These are phyloP conservation scores for Papilio machaon DNA, from an alignment of 1,140 invertebrate species.

Conservation along the genomic window DNA sequence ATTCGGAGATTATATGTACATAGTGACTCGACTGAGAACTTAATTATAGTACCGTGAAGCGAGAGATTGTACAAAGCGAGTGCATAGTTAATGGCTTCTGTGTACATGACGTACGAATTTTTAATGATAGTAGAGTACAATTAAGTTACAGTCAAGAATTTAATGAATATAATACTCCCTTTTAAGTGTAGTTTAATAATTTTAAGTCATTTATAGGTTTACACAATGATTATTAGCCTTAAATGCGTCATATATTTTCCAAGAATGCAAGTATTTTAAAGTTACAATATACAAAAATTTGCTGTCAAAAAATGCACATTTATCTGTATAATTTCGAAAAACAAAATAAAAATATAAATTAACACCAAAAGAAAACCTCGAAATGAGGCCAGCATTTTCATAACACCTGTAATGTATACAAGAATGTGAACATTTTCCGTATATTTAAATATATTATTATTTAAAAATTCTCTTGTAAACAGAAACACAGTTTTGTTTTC, in stretches of 20 bases:
- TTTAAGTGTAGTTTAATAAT: background rate
- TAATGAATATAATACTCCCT: background rate
- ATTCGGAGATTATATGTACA: background rate
- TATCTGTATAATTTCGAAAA: too few species aligned
- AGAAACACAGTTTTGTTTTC: background rate
- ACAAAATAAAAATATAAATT: background rate
- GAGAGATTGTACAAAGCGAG: background rate
- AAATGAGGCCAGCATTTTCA: background rate
- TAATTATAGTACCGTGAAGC: constrained; percentile 4
- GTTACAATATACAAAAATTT: too few species aligned
- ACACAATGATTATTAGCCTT: background rate
- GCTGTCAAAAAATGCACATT: too few species aligned
- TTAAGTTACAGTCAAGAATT: background rate
- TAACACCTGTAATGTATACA: background rate
- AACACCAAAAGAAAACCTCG: background rate
- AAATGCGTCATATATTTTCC: too few species aligned
- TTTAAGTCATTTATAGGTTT: background rate
- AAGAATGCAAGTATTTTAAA: too few species aligned
- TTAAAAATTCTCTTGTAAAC: constrained; percentile 6
- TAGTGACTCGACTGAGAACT: background rate
- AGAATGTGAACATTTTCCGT: background rate
- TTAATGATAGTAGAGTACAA: background rate
- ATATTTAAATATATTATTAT: background rate
- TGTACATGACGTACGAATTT: background rate
- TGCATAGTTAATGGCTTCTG: background rate